phyloP scores from a whole-genome alignment of 1,140 invertebrate genomes.

The Orchestia grillus region DNA sequence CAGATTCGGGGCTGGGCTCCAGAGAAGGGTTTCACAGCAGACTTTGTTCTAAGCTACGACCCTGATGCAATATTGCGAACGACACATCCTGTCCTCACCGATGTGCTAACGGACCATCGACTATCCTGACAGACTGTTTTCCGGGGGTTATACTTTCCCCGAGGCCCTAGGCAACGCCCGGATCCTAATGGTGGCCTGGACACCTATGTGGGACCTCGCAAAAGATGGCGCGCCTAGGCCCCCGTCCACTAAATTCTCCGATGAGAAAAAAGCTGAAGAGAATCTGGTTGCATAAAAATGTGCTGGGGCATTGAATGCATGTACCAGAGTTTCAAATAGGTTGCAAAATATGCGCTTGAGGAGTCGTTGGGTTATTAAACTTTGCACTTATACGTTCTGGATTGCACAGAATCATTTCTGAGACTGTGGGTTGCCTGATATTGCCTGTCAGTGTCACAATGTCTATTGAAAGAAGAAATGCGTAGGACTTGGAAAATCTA shows the following conservation, averaged over 20 bases:
- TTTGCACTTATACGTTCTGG: neutral
- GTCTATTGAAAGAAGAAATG: too few species aligned
- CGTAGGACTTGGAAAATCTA: too few species aligned
- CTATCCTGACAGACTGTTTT: constrained; percentile 30
- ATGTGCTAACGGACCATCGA: constrained; percentile 16
- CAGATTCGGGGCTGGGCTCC: neutral
- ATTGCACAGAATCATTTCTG: neutral
- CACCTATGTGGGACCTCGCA: neutral
- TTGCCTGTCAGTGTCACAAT: neutral
- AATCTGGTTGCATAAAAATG: neutral
- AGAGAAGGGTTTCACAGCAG: neutral
- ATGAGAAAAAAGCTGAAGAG: neutral
- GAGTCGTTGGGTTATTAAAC: neutral
- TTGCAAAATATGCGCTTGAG: neutral
- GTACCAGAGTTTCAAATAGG: neutral
- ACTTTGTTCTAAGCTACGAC: constrained; percentile 50
- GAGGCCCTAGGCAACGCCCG: neutral
- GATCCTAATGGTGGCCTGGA: neutral
- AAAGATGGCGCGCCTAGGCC: neutral
- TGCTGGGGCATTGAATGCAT: neutral
- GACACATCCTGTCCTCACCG: constrained; percentile 16
- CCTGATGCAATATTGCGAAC: constrained; percentile 50
- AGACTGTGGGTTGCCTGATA: neutral
- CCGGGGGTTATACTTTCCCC: neutral
- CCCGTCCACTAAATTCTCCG: neutral